Conservation (phyloP, 2,888 invertebrate genomes). For the Drosophila atripex region DNA sequence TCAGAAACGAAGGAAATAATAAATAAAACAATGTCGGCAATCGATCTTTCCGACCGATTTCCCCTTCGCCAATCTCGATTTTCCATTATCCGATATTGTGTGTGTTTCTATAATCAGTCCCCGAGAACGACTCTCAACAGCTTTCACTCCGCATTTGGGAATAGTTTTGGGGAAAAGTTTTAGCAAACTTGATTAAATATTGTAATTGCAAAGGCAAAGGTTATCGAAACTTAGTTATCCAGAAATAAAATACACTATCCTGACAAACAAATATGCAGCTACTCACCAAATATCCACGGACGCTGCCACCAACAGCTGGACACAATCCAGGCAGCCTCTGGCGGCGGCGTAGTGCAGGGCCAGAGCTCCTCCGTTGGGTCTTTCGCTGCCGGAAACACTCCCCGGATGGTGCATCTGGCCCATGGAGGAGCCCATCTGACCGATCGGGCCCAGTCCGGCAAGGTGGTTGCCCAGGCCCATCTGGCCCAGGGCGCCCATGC, state of each 20-base stretch:
- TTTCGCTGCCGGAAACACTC: slow-evolving; percentile 83
- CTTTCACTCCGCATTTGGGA: slow-evolving; percentile 13
- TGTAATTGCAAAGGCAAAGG: no score
- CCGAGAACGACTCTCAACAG: slow-evolving; percentile 16
- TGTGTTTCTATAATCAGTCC: slow-evolving; percentile 2
- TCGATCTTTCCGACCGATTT: slow-evolving; percentile 20
- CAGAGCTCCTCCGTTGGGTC: slow-evolving; percentile 87
- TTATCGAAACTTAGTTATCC: no score
- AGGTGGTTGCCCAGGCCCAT: slow-evolving; percentile 65
- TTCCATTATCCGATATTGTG: slow-evolving; percentile 7
- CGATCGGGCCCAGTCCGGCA: slow-evolving; percentile 60
- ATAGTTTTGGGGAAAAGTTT: neutral
- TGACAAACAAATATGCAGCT: no score
- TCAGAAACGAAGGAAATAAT: slow-evolving; percentile 27
- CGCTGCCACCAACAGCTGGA: slow-evolving; percentile 91
- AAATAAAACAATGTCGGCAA: slow-evolving; percentile 29
- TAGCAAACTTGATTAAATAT: no score
- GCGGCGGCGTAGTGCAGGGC: slow-evolving; percentile 95
- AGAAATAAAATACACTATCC: no score
- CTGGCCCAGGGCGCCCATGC: slow-evolving; percentile 55
- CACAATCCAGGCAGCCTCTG: slow-evolving; percentile 93
- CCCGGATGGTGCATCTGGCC: slow-evolving; percentile 82
- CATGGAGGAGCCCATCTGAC: slow-evolving; percentile 44
- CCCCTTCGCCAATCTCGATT: neutral
- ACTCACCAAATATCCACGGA: slow-evolving; percentile 90